phyloP scores from a whole-genome alignment of 2,797 vertebrate species.

The Chiloscyllium punctatum region DNA sequence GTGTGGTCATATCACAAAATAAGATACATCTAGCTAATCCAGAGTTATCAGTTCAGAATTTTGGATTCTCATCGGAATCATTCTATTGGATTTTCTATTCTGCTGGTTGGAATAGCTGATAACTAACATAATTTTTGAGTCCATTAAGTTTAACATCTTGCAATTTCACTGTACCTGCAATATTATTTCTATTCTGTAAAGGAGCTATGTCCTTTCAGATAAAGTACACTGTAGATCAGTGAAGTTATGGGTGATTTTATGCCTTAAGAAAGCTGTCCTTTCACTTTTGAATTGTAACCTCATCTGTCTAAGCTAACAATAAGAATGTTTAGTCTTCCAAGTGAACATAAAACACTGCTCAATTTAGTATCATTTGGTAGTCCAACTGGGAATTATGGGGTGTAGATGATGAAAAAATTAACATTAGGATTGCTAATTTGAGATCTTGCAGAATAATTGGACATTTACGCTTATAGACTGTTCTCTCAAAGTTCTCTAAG shows the following conservation, averaged over 20 bases:
- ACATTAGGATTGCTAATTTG: not conserved
- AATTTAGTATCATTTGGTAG: not conserved
- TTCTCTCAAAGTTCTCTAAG: not conserved
- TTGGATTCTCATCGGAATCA: too few relatives aligned
- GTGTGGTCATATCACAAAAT: too few relatives aligned
- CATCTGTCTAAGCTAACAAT: not conserved
- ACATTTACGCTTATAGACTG: not conserved
- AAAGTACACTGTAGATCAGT: not conserved
- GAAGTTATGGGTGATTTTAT: not conserved
- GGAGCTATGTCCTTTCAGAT: not conserved
- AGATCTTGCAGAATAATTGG: not conserved
- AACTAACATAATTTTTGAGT: too few relatives aligned
- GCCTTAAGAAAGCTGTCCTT: not conserved
- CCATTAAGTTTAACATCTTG: too few relatives aligned
- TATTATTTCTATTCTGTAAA: not conserved
- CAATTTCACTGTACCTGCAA: not conserved
- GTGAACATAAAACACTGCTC: not conserved
- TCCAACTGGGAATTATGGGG: not conserved
- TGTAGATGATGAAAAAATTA: not conserved
- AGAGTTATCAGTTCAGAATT: too few relatives aligned
- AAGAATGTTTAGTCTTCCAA: not conserved
- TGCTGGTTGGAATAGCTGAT: too few relatives aligned
- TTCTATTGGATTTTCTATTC: too few relatives aligned
- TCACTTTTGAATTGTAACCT: not conserved
- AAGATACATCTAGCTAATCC: too few relatives aligned